Evolutionary conservation across 2,797 vertebrate genomes (phyloP).

Genomic region (Sebastes cheni): DNA sequence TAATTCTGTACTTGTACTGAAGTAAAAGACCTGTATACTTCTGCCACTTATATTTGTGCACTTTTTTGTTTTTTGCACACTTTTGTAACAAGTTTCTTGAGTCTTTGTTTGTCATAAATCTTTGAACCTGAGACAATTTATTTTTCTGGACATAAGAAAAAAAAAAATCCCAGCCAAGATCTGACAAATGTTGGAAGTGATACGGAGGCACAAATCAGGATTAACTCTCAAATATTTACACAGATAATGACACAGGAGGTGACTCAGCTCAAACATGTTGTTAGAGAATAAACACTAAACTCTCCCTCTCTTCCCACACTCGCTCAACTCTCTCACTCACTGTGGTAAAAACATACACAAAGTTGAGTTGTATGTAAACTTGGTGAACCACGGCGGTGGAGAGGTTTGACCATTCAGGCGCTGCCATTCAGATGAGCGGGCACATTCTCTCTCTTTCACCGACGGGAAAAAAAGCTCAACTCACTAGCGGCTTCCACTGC

Average conservation of each 20-base stretch:
- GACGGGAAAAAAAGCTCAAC: slow-evolving; percentile 53
- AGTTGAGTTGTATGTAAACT: slow-evolving; percentile 63
- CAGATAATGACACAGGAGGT: background rate
- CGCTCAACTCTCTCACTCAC: slow-evolving; percentile 1
- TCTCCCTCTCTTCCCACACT: slow-evolving; percentile 1
- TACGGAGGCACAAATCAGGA: background rate
- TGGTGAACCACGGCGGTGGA: slow-evolving; percentile 69
- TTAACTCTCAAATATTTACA: background rate
- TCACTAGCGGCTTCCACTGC: slow-evolving; percentile 69
- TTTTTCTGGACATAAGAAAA: fast-evolving
- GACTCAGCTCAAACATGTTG: background rate
- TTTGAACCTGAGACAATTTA: background rate
- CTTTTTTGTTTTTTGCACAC: background rate
- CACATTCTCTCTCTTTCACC: slow-evolving; percentile 82
- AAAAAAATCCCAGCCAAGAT: background rate
- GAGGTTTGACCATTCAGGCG: slow-evolving; percentile 62
- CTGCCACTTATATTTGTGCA: background rate
- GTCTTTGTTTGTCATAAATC: background rate
- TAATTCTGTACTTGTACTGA: background rate
- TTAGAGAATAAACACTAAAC: background rate
- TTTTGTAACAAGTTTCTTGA: background rate
- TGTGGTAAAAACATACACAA: slow-evolving; percentile 26
- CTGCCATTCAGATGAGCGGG: slow-evolving; percentile 75
- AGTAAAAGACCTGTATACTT: background rate
- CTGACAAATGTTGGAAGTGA: background rate